A percentile compares a stretch with the other conserved stretches of the same genome.
Conservation (phyloP, 2,888 invertebrate genomes). For the Dryocosmus kuriphilus region DNA sequence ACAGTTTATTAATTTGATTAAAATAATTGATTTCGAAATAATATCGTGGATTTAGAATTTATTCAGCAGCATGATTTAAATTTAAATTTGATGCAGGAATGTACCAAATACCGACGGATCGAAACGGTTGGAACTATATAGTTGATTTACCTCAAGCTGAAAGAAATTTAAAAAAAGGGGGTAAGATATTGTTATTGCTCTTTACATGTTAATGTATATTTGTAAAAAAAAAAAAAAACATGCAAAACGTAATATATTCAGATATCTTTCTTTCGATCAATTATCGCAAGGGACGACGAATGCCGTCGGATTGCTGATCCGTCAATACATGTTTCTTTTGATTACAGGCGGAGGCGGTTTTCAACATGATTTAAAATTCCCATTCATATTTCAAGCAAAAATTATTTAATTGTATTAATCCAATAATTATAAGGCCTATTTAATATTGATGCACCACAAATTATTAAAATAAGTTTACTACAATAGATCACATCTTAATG, state of each 20-base stretch:
- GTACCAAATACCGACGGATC: background rate
- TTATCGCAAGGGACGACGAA: no score
- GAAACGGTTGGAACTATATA: background rate
- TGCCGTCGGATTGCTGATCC: conserved; percentile 5
- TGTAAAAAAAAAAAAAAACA: background rate
- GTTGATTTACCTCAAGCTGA: background rate
- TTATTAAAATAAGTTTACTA: no score
- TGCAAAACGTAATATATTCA: background rate
- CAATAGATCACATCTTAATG: no score
- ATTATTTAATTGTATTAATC: no score
- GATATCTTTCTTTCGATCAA: background rate
- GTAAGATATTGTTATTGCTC: background rate
- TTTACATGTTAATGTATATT: background rate
- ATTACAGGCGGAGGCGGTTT: background rate
- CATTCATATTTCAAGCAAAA: no score
- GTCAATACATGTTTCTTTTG: background rate
- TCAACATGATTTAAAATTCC: background rate
- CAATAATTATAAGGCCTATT: no score
- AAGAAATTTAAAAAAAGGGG: background rate
- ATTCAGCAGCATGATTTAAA: background rate
- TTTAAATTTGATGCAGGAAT: conserved; percentile 2
- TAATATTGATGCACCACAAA: no score
- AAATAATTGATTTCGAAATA: background rate
- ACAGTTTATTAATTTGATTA: background rate
- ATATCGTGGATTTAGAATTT: background rate